phyloP scores from a whole-genome alignment of 2,888 invertebrate species.

The Andrena fulva region DNA sequence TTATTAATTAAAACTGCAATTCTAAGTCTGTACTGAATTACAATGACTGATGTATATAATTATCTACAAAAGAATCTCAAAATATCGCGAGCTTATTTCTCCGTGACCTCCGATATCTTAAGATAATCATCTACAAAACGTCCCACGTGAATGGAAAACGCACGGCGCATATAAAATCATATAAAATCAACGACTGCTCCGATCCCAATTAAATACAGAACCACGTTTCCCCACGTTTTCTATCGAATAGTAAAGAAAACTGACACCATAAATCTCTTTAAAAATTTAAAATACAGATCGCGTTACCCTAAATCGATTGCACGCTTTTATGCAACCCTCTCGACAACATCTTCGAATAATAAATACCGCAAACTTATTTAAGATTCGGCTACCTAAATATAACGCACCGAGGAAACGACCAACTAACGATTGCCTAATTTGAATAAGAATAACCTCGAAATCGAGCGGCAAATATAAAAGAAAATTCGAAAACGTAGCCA shows the following conservation, averaged over 20 bases:
- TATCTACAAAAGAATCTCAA: background rate
- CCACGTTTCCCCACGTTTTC: too few relatives aligned
- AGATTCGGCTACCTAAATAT: background rate
- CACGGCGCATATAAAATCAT: background rate
- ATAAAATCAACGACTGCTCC: background rate
- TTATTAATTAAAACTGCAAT: background rate
- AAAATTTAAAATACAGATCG: background rate
- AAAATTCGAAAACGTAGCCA: background rate
- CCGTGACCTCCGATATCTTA: background rate
- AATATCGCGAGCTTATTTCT: background rate
- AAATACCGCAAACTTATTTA: background rate
- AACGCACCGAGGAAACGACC: background rate
- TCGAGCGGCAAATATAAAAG: background rate
- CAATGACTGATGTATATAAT: background rate
- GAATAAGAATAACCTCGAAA: background rate
- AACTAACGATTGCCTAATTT: background rate
- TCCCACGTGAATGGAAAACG: background rate
- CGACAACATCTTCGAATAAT: background rate
- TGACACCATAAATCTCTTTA: background rate
- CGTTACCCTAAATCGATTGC: background rate
- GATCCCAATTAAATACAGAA: background rate
- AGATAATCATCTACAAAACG: conserved; percentile 18
- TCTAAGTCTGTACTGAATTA: background rate
- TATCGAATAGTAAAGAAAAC: background rate
- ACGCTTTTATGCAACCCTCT: background rate